These are phyloP conservation scores for Zosterops borbonicus DNA, from an alignment of 2,113 vertebrate species.

Conservation along the genomic window DNA sequence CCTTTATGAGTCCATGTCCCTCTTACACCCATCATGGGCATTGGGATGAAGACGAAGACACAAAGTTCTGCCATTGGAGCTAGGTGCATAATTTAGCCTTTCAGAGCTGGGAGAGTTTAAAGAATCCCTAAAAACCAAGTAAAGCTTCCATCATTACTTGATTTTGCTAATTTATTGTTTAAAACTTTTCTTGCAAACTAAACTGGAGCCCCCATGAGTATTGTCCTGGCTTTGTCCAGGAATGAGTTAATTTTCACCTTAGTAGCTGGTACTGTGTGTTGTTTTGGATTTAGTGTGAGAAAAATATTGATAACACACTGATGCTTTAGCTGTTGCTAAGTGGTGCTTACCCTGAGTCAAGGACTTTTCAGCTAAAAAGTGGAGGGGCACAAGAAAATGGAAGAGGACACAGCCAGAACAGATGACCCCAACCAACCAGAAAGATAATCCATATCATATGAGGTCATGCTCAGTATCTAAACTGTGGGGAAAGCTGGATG, in stretches of 20 bases:
- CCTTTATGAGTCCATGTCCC: rapidly evolving
- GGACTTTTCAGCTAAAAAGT: background rate
- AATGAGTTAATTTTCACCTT: background rate
- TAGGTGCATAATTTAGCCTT: background rate
- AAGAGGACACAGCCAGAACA: background rate
- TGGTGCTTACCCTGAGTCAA: background rate
- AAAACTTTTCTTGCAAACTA: background rate
- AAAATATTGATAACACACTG: background rate
- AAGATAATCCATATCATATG: background rate
- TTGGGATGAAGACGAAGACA: background rate
- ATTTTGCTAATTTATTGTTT: background rate
- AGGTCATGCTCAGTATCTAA: background rate
- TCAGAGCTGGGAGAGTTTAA: background rate
- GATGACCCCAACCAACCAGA: background rate
- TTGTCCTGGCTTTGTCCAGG: background rate
- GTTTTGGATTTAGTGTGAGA: background rate
- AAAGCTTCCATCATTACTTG: background rate
- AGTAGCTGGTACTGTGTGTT: background rate
- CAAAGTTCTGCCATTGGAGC: background rate
- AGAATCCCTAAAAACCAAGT: background rate
- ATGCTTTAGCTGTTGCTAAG: background rate
- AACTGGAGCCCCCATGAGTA: background rate
- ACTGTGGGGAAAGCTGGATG: background rate
- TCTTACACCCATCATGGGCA: background rate
- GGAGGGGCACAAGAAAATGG: background rate